Conservation (phyloP, 1,140 invertebrate genomes). For the Bursaphelenchus mucronatus region DNA sequence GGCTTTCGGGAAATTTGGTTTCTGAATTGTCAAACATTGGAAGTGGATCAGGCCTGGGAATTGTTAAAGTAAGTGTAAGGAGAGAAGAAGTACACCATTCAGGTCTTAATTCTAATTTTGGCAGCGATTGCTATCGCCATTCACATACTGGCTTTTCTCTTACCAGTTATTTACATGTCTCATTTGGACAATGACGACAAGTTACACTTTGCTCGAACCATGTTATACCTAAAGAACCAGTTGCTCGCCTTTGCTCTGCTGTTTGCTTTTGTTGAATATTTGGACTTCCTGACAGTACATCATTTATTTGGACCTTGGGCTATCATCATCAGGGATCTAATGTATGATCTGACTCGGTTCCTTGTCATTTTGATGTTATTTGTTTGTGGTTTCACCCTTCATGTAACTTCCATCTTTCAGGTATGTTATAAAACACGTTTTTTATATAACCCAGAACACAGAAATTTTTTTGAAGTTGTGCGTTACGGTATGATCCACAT, state of each 20-base stretch:
- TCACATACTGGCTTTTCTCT: constrained; percentile 74
- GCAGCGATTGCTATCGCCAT: constrained; percentile 83
- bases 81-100: constrained; percentile 49
- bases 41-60: constrained; percentile 83
- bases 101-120: constrained; percentile 80
- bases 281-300: constrained; percentile 87
- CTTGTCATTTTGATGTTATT: constrained; percentile 93
- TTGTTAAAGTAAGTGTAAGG: constrained; percentile 48
- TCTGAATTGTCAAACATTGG: constrained; percentile 93
- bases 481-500: no score
- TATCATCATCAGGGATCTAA: constrained; percentile 68
- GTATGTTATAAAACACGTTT: constrained; percentile 68
- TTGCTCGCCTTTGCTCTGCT: constrained; percentile 88
- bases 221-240: constrained; percentile 73
- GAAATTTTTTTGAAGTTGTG: no score
- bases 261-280: constrained; percentile 88
- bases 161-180: constrained; percentile 62
- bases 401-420: constrained; percentile 89
- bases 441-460: no score
- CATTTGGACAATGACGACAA: constrained; percentile 64
- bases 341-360: constrained; percentile 80
- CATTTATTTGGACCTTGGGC: constrained; percentile 96
- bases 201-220: constrained; percentile 58
- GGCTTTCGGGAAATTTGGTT: constrained; percentile 87
- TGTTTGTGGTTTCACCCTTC: constrained; percentile 95